A percentile compares a stretch with the other conserved stretches of the same genome.
phyloP scores from a whole-genome alignment of 2,797 vertebrate genomes.

The Etheostoma perlongum region DNA sequence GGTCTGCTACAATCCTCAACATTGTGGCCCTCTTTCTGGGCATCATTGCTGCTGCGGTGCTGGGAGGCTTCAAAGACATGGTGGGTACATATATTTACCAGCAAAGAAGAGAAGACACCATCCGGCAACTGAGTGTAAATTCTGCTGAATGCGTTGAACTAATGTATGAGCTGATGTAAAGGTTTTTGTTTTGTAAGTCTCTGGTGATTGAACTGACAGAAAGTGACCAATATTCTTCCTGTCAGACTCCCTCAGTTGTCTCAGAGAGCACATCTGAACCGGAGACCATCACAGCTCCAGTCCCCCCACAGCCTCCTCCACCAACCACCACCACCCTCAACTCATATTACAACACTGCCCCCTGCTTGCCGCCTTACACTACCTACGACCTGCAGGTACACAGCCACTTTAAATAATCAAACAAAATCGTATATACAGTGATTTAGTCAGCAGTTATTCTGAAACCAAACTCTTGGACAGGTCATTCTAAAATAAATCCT shows the following conservation, averaged over 20 bases:
- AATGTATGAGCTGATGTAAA: not conserved
- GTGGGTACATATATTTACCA: constrained; percentile 78
- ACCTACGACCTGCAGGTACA: constrained; percentile 96
- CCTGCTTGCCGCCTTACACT: constrained; percentile 96
- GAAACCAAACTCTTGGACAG: not conserved
- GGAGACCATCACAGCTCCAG: constrained; percentile 88
- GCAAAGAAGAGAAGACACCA: not conserved
- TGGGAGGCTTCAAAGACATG: constrained; percentile 98
- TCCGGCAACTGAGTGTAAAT: not conserved
- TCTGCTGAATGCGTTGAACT: not conserved
- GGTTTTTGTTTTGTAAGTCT: not conserved
- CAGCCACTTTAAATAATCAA: not conserved
- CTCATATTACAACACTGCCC: constrained; percentile 92
- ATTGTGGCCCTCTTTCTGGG: constrained; percentile 96
- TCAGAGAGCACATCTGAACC: constrained; percentile 90
- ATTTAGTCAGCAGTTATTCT: not conserved
- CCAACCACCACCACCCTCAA: constrained; percentile 86
- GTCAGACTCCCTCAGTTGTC: constrained; percentile 89
- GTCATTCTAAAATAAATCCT: not conserved
- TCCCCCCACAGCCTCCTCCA: constrained; percentile 86
- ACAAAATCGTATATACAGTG: too few species aligned
- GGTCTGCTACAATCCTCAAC: constrained; percentile 97
- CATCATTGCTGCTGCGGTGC: constrained; percentile 96
- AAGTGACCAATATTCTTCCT: constrained; percentile 18
- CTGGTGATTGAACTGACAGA: not conserved